A percentile compares a stretch with the other conserved stretches of the same genome.
These are phyloP conservation scores for Tanytarsus gracilentus DNA, from an alignment of 2,888 invertebrate species.

Conservation along the genomic window DNA sequence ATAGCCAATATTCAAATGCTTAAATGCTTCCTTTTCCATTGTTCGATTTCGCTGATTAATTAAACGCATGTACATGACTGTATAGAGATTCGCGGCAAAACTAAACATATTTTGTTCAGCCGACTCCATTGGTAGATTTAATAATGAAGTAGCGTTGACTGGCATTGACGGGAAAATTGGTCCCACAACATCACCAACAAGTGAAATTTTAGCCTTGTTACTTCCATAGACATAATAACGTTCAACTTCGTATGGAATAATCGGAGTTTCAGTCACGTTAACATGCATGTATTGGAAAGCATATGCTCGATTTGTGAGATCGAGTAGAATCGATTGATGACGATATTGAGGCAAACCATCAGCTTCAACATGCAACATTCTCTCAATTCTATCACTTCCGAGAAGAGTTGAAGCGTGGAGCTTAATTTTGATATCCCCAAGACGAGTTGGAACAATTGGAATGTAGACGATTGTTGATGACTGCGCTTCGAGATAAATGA, in stretches of 20 bases:
- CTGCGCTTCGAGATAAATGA: slow-evolving; percentile 73
- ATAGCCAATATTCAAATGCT: slow-evolving; percentile 81
- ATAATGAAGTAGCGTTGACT: slow-evolving; percentile 72
- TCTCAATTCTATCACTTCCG: slow-evolving; percentile 60
- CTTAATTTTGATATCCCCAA: slow-evolving; percentile 65
- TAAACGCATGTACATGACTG: slow-evolving; percentile 79
- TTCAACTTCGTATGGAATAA: slow-evolving; percentile 82
- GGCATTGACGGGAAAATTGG: slow-evolving; percentile 90
- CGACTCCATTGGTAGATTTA: slow-evolving; percentile 78
- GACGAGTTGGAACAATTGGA: slow-evolving; percentile 75
- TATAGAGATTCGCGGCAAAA: slow-evolving; percentile 89
- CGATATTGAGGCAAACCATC: slow-evolving; percentile 88
- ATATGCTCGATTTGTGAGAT: slow-evolving; percentile 84
- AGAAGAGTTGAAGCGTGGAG: slow-evolving; percentile 68
- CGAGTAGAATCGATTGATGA: slow-evolving; percentile 84
- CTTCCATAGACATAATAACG: slow-evolving; percentile 92
- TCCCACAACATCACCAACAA: slow-evolving; percentile 87
- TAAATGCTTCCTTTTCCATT: slow-evolving; percentile 70
- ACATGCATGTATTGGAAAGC: slow-evolving; percentile 93
- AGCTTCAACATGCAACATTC: slow-evolving; percentile 62
- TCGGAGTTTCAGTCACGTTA: slow-evolving; percentile 85
- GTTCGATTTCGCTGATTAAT: slow-evolving; percentile 81
- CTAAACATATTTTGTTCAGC: slow-evolving; percentile 96
- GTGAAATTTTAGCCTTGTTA: slow-evolving; percentile 69
- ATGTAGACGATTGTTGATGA: slow-evolving; percentile 76